Evolutionary conservation across 2,113 vertebrate genomes (phyloP), one percentile per base, ranked within the genome.

Genomic region (Alouatta palliata): DNA sequence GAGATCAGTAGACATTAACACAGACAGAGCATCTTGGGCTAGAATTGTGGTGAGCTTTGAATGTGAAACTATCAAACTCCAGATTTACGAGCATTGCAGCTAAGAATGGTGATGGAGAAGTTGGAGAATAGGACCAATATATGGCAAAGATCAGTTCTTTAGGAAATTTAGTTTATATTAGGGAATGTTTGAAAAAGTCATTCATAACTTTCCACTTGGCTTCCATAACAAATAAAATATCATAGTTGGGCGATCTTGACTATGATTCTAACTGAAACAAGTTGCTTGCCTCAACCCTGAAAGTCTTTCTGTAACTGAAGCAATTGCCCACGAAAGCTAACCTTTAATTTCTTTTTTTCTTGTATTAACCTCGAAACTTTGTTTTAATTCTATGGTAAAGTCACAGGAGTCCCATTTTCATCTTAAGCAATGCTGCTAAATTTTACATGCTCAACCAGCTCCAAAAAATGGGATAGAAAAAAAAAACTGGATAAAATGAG

Each of bases 331-430:
- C 19, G 19, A 35, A 43, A 54, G n/a, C 66, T 40, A 75, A 70
- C 37, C 2, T 81, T 79, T 35, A 20, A 32, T 8, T 79, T 87
- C 40, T 43, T 90, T 49, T 5, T 40, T 66, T 87, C 82, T n/a
- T 30, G 43, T 52, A 77, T 79, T 85, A 75, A 90, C n/a, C 77
- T 95, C 89, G 87, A 37, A 82, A 68, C 64, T 4, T 58, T 94
- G 47, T 90, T 89, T 82, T 92, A 76, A 92, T 87, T 45, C 45
- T 95, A 82, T 77, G 95, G 66, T 93, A n/a, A 96, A 91, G 75
- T 87, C 89, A 95, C 91, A 68, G 54, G 95, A 94, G 90, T 80
- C 66, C 73, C 84, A 68, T 95, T 93, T 97, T 79, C 64, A 20
- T 96, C 66, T 20, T 77, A 52, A 45, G 43, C 71, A 95, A 68